Evolutionary conservation across 92 coral and sea anemone species (phyloP).

Genomic region (Umimayanthus kanabou): DNA sequence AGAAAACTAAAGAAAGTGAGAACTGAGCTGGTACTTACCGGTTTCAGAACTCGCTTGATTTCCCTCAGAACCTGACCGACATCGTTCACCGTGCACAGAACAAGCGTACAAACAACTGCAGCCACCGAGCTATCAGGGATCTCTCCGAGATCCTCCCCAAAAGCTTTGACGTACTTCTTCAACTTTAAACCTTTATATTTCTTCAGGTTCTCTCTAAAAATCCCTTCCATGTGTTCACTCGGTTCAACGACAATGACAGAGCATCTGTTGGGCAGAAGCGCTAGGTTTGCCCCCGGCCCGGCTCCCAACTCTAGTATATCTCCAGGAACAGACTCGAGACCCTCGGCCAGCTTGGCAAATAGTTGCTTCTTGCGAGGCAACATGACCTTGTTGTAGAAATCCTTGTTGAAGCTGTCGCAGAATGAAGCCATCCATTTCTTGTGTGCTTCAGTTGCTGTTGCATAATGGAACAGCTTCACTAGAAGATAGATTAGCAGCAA

Average conservation of each 20-base stretch:
- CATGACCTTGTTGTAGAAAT: slow-evolving; percentile 69
- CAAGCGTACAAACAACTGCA: slow-evolving; percentile 80
- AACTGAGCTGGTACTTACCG: slow-evolving; percentile 58
- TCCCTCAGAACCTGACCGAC: slow-evolving; percentile 64
- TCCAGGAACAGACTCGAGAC: slow-evolving; percentile 38
- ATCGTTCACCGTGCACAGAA: slow-evolving; percentile 81
- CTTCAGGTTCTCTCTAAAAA: slow-evolving; percentile 56
- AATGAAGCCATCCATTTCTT: not conserved
- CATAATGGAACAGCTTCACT: slow-evolving; percentile 7
- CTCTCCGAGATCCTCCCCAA: slow-evolving; percentile 78
- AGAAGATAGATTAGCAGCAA: not conserved
- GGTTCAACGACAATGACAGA: slow-evolving; percentile 81
- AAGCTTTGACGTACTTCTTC: slow-evolving; percentile 61
- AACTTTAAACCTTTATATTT: slow-evolving; percentile 52
- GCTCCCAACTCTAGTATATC: slow-evolving; percentile 88
- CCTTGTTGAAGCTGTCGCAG: not conserved
- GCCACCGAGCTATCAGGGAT: slow-evolving; percentile 76
- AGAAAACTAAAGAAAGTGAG: too few species aligned
- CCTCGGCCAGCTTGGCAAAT: slow-evolving; percentile 56
- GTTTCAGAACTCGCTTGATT: slow-evolving; percentile 85
- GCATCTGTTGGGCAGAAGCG: slow-evolving; percentile 72
- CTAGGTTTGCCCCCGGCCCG: slow-evolving; percentile 90
- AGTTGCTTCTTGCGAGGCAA: slow-evolving; percentile 64
- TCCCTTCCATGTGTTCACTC: slow-evolving; percentile 72
- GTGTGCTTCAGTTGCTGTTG: not conserved